phyloP scores from a whole-genome alignment of 2,888 invertebrate species.

The Leistus spinibarbis region DNA sequence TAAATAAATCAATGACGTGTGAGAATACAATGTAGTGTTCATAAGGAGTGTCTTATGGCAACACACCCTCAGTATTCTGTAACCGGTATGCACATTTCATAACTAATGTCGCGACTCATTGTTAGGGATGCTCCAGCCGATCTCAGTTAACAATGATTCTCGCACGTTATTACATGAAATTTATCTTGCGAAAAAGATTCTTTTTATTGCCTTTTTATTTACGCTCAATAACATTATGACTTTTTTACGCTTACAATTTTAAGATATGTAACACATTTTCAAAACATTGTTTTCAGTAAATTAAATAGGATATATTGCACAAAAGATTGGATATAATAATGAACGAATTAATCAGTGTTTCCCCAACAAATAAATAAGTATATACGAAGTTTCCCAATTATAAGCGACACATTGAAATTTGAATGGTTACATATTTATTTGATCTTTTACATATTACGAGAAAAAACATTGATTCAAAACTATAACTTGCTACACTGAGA shows the following conservation, averaged over 20 bases:
- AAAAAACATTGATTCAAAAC: too few relatives aligned
- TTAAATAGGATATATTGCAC: too few relatives aligned
- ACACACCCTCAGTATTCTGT: conserved; percentile 19
- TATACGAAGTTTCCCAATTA: too few relatives aligned
- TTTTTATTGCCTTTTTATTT: conserved; percentile 34
- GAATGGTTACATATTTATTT: too few relatives aligned
- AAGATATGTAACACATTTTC: too few relatives aligned
- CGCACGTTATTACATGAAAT: conserved; percentile 31
- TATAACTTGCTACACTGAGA: too few relatives aligned
- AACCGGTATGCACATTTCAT: conserved; percentile 9
- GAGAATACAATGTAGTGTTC: conserved; percentile 29
- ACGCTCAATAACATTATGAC: conserved; percentile 23
- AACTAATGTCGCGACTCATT: not conserved
- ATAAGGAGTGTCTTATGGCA: conserved; percentile 20
- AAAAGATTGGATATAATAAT: too few relatives aligned
- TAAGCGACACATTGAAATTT: too few relatives aligned
- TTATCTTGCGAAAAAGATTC: conserved; percentile 36
- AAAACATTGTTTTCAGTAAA: too few relatives aligned
- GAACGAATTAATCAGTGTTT: too few relatives aligned
- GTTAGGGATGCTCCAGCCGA: not conserved
- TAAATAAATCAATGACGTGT: conserved; percentile 28
- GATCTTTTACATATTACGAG: too few relatives aligned
- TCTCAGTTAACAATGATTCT: conserved; percentile 1
- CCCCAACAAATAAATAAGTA: too few relatives aligned
- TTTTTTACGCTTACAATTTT: not conserved